Evolutionary conservation across 2,113 vertebrate genomes (phyloP).

Genomic region (Lasiurus cinereus): DNA sequence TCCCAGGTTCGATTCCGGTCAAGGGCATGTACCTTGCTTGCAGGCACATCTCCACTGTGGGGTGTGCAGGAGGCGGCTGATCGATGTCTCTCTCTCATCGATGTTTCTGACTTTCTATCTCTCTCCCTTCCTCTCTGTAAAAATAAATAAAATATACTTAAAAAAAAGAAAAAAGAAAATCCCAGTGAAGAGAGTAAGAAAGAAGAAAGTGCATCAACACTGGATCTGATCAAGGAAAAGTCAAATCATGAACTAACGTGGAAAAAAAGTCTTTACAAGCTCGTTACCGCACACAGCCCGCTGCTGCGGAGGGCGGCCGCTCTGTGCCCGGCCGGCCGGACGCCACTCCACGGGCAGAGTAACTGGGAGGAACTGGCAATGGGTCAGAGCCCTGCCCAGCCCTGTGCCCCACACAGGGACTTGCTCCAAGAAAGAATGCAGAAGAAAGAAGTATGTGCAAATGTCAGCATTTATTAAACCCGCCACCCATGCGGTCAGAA

Average conservation of each 20-base stretch:
- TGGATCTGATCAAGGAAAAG: slow-evolving; percentile 20
- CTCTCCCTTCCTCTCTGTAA: too few relatives aligned
- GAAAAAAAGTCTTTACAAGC: background rate
- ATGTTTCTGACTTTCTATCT: too few relatives aligned
- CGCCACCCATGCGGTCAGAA: background rate
- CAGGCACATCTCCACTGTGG: too few relatives aligned
- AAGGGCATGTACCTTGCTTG: too few relatives aligned
- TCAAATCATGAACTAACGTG: background rate
- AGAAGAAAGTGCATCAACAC: background rate
- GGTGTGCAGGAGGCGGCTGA: too few relatives aligned
- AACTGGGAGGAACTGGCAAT: background rate
- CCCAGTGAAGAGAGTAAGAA: background rate
- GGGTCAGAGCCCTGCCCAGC: background rate
- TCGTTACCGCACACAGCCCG: too few relatives aligned
- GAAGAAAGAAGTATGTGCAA: background rate
- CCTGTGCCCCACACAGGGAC: background rate
- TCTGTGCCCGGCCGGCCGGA: too few relatives aligned
- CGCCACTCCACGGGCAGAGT: too few relatives aligned
- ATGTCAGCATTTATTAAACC: background rate
- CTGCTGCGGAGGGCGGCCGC: too few relatives aligned
- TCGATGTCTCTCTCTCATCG: too few relatives aligned
- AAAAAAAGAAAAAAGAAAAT: background rate
- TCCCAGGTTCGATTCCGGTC: too few relatives aligned
- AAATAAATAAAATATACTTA: too few relatives aligned
- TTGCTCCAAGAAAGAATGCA: background rate